Percentiles rank a stretch among this genome's conserved stretches.
Conservation (phyloP, 2,888 invertebrate genomes). For the Rhagium mordax region DNA sequence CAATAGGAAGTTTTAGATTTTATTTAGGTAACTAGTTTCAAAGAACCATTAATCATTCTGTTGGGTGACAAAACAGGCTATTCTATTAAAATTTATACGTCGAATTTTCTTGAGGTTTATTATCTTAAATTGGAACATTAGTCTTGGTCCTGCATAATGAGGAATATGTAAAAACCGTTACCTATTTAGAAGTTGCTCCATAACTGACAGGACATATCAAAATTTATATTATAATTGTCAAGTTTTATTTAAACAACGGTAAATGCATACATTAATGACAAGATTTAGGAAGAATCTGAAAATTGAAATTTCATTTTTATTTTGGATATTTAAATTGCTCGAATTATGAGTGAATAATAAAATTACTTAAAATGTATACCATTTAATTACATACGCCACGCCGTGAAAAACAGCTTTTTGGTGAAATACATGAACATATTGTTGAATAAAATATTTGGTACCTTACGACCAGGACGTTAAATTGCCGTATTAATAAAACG, state of each 20-base stretch:
- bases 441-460: neutral
- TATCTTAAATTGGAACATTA: neutral
- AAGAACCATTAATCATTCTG: conserved; percentile 18
- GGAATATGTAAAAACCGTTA: neutral
- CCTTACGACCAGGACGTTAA: neutral
- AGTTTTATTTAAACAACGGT: no score
- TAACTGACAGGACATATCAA: neutral
- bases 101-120: conserved; percentile 2
- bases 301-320: no score
- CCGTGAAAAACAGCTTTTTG: no score
- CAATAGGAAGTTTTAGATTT: conserved; percentile 11
- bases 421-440: no score
- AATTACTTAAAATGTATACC: no score
- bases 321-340: no score
- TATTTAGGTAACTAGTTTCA: conserved; percentile 12
- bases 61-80: neutral
- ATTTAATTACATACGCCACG: no score
- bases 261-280: no score
- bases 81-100: conserved; percentile 5
- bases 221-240: no score
- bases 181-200: neutral
- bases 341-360: no score
- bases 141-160: neutral
- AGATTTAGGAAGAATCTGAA: no score
- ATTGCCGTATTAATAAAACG: conserved; percentile 1